A percentile compares a stretch with the other conserved stretches of the same genome.
Evolutionary conservation across 2,888 invertebrate genomes (phyloP).

Genomic region (Laothoe populi): DNA sequence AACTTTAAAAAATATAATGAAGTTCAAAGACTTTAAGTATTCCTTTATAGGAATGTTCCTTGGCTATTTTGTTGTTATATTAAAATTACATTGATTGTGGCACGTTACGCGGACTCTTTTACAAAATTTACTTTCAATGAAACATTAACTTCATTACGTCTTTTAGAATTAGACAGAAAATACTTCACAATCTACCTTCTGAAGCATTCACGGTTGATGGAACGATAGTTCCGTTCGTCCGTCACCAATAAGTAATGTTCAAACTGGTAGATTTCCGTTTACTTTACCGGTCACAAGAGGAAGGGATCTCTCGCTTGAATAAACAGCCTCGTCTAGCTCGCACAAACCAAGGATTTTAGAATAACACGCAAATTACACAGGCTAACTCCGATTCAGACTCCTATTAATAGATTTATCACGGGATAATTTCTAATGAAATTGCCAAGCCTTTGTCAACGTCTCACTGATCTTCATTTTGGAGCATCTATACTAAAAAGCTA

Average conservation of each 20-base stretch:
- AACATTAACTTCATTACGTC: not conserved
- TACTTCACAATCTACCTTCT: conserved; percentile 17
- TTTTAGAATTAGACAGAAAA: not conserved
- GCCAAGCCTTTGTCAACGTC: not conserved
- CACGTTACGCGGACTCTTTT: no score
- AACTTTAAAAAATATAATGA: no score
- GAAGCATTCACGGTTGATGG: conserved; percentile 56
- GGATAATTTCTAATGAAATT: not conserved
- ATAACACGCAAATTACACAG: conserved; percentile 23
- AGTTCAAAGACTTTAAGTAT: no score
- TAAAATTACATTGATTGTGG: no score
- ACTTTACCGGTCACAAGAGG: conserved; percentile 55
- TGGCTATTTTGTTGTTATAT: no score
- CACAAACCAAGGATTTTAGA: conserved; percentile 22
- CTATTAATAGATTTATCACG: not conserved
- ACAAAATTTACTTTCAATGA: no score
- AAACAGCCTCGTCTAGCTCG: conserved; percentile 48
- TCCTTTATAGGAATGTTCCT: no score
- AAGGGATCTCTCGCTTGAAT: conserved; percentile 60
- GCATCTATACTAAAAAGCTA: not conserved
- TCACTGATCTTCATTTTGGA: not conserved
- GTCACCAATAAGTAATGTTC: conserved; percentile 52
- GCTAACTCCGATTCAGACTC: not conserved
- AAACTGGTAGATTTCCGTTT: conserved; percentile 57
- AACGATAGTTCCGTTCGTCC: conserved; percentile 39